Evolutionary conservation across 2,797 vertebrate species (phyloP), one percentile per base, ranked within the genome.

Genomic region (Phrynocephalus forsythii): DNA sequence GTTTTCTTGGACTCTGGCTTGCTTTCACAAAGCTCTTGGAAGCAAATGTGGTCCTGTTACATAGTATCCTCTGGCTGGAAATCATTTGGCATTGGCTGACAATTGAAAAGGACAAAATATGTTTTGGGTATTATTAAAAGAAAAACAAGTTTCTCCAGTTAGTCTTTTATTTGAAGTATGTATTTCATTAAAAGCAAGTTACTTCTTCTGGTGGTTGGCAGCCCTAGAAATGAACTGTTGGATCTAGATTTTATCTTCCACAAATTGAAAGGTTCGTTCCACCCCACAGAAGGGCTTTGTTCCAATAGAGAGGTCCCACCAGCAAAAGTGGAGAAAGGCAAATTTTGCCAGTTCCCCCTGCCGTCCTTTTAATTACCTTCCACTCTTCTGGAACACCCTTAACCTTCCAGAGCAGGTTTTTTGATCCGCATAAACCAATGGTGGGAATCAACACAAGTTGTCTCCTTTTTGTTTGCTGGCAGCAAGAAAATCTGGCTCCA

Each of bases 51-150:
- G 0, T 92, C 93, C 89, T 0, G 1, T 85, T 86, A 88, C 87
- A 91, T 28, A 83, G 80, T 85, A 89, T 94, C 94, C 91, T 90
- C 83, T 91, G 76, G 69, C 92, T 91, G 93, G 93, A 95, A 95
- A 95, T 91, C 77, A 93, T 92, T 93, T 90, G 87, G n/a, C 94
- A 90, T 87, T 79, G 87, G 88, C 90, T 95, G 90, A 87, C 87
- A 93, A 93, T 91, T 89, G 79, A 92, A 92, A 90, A 80, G 66
- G 26, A 50, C 26, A 68, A 68, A 68, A 82, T 68, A 28, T 22
- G 18, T 38, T 68, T 80, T 56, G n/a, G 3, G 3, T 22, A 63
- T 66, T 80, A 20, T 80, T 63, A 2, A 63, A 38, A 38, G 3
- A 80, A 67, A 67, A 81, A 48, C 33, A 81, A 28, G 10, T 81